Percentiles rank a stretch among this genome's conserved stretches.
Evolutionary conservation across 2,888 invertebrate genomes (phyloP).

Genomic region (Dryococelus australis): DNA sequence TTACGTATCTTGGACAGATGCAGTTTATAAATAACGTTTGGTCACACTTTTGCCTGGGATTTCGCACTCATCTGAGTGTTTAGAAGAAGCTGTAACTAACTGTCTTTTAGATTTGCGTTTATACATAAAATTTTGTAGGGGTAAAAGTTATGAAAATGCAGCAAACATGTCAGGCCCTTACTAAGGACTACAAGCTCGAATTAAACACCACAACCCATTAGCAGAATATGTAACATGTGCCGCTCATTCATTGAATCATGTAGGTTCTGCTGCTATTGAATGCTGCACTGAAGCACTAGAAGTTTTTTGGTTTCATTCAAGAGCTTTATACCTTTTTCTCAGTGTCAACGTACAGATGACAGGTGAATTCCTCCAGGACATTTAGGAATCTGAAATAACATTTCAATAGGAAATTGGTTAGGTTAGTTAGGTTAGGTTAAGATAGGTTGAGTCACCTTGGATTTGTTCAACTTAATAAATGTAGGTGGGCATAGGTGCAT

Average conservation of each 20-base stretch:
- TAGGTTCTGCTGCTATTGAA: neutral
- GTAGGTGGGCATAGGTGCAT: too few relatives aligned
- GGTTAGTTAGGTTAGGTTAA: too few relatives aligned
- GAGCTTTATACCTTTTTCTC: neutral
- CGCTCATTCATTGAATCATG: neutral
- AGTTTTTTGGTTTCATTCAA: neutral
- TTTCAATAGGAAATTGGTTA: neutral
- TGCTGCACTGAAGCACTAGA: neutral
- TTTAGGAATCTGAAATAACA: neutral
- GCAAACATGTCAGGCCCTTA: neutral
- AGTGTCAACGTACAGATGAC: neutral
- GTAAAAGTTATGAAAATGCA: conserved; percentile 12
- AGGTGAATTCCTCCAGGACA: too few relatives aligned
- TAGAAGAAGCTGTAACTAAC: neutral
- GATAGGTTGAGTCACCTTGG: too few relatives aligned
- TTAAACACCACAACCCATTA: neutral
- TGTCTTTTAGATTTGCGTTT: neutral
- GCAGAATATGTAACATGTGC: neutral
- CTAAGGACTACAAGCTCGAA: neutral
- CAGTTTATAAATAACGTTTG: neutral
- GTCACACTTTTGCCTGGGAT: neutral
- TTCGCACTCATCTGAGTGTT: too few relatives aligned
- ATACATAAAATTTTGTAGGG: neutral
- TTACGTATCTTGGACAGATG: neutral
- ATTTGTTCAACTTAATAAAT: too few relatives aligned